Conservation (phyloP, 2,113 vertebrate genomes). For the Lagopus leucura region DNA sequence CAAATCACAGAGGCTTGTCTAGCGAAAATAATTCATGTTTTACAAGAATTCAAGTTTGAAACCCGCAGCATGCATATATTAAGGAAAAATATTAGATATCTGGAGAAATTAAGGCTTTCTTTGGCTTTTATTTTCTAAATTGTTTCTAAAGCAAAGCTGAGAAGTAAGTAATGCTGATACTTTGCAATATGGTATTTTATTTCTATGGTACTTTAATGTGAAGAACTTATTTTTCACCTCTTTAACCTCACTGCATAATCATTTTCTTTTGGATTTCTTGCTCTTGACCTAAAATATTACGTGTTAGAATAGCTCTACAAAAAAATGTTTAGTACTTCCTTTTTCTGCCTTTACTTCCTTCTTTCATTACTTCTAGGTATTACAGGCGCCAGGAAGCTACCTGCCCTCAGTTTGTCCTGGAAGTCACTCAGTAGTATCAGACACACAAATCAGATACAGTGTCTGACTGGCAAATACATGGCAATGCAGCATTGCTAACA, state of each 20-base stretch:
- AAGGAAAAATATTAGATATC: neutral
- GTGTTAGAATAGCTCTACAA: neutral
- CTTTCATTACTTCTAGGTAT: neutral
- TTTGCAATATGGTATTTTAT: neutral
- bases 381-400: neutral
- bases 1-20: conserved; percentile 3
- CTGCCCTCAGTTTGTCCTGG: accelerated
- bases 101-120: neutral
- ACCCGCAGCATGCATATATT: accelerated
- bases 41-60: conserved; percentile 13
- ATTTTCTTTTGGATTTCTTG: neutral
- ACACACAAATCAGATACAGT: accelerated
- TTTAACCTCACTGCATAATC: neutral
- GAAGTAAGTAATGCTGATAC: neutral
- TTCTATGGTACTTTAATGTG: neutral
- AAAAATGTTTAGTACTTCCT: neutral
- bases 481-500: neutral
- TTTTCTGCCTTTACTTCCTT: neutral
- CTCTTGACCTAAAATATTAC: neutral
- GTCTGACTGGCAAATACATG: neutral
- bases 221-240: neutral
- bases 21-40: conserved; percentile 14
- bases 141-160: neutral
- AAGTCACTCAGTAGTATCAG: neutral
- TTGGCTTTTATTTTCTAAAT: neutral